A percentile compares a stretch with the other conserved stretches of the same genome.
Evolutionary conservation across 2,113 vertebrate species (phyloP).

Genomic region (Albula goreensis): DNA sequence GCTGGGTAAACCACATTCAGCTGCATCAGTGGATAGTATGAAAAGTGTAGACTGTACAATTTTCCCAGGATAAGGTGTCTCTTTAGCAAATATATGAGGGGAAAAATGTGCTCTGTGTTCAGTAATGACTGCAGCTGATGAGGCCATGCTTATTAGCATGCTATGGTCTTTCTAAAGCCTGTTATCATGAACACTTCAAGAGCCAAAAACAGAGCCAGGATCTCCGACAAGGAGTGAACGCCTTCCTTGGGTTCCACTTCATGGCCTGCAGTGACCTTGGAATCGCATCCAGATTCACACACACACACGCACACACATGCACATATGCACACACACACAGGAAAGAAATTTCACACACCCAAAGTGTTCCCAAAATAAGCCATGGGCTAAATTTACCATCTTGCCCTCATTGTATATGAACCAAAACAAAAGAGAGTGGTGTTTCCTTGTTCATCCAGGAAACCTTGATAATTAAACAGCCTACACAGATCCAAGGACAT

Average conservation of each 20-base stretch:
- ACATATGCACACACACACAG: constrained; percentile 35
- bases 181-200: constrained; percentile 35
- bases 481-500: background rate
- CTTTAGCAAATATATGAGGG: background rate
- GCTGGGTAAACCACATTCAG: background rate
- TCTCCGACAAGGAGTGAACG: constrained; percentile 16
- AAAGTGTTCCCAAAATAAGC: constrained; percentile 37
- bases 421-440: constrained; percentile 32
- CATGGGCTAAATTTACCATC: constrained; percentile 39
- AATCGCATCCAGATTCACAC: background rate
- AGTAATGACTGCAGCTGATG: constrained; percentile 13
- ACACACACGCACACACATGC: constrained; percentile 14
- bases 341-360: constrained; percentile 40
- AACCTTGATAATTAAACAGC: constrained; percentile 12
- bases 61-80: background rate
- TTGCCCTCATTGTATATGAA: constrained; percentile 24
- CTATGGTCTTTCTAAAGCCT: constrained; percentile 33
- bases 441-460: constrained; percentile 26
- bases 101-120: background rate
- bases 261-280: background rate
- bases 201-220: background rate
- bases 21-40: background rate
- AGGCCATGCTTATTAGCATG: constrained; percentile 20
- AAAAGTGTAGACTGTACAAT: background rate
- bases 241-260: background rate